Evolutionary conservation across 2,797 vertebrate genomes (phyloP).

Genomic region (Catharus ustulatus): DNA sequence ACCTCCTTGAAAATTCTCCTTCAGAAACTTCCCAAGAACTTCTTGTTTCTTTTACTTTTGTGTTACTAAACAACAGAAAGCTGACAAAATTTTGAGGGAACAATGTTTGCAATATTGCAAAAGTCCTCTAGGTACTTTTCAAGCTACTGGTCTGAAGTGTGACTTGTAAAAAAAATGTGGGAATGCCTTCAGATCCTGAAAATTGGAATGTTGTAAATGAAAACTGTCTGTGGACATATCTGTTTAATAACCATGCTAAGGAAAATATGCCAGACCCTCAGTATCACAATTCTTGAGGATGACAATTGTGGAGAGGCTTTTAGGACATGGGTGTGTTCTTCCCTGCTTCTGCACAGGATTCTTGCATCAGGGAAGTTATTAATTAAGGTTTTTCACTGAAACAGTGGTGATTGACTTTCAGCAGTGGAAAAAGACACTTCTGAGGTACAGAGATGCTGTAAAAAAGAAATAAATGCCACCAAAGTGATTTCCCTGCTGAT

Average conservation of each 20-base stretch:
- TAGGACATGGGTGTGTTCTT: not conserved
- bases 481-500: not conserved
- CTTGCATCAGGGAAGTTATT: not conserved
- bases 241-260: not conserved
- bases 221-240: not conserved
- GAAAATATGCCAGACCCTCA: not conserved
- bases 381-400: not conserved
- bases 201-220: not conserved
- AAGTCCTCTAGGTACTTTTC: not conserved
- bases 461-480: not conserved
- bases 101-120: not conserved
- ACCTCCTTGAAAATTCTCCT: not conserved
- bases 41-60: not conserved
- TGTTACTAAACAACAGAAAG: not conserved
- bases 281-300: not conserved
- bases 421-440: not conserved
- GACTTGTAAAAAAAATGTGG: accelerated
- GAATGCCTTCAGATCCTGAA: not conserved
- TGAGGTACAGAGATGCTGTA: not conserved
- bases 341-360: not conserved
- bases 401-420: not conserved
- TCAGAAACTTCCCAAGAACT: not conserved
- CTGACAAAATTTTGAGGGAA: not conserved
- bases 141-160: not conserved
- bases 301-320: not conserved